Base-by-base conservation (phyloP, 2,888 invertebrate genomes). In the Zaprionus bogoriensis region DNA sequence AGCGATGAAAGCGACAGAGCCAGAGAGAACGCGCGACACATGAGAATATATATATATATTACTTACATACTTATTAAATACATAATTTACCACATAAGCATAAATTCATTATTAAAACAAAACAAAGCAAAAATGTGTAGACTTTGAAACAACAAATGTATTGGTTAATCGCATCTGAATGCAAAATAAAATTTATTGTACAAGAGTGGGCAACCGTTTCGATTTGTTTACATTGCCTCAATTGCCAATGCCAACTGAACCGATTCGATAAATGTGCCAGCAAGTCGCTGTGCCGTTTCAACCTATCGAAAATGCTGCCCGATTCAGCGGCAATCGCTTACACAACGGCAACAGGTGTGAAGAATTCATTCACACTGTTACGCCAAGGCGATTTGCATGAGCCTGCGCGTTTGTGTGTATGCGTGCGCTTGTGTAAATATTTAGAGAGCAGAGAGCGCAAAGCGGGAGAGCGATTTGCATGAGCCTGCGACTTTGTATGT, bases 11-110 rank as follows among this genome's bases (percentile, higher is more conserved):
- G 36, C 32, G 28, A 63, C 58, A 46, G 52, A 67, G 65, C 67
- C 74, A 68, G 67, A 67, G 67, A 67, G 67, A 55, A 70, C 62
- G 32, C 42, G 58, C 58, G 51, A 51, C 62, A 78, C 67, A 69
- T 67, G 48, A 74, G 63, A 73, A 72, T 74, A 44, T 12, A 14
- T 44, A 44, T 44, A 42, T 46, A 36, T 47, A 39, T 47, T 47
- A 78, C 74, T 79, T 86, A 76, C 83, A 85, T 82, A 87, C 77
- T 74, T 84, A 88, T 74, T 75, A 72, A 69, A 61, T 69, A 73
- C 53, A 69, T 73, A 71, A 85, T 64, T 60, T 83, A 79, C 69
- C 70, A 74, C 64, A 50, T 85, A 74, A 73, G 81, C 68, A 74
- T 68, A 74, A 68, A 70, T 70, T 74, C 79, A 88, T 82, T 77